Evolutionary conservation across 2,888 invertebrate genomes (phyloP).

Genomic region (Cecidostiba fungosa): DNA sequence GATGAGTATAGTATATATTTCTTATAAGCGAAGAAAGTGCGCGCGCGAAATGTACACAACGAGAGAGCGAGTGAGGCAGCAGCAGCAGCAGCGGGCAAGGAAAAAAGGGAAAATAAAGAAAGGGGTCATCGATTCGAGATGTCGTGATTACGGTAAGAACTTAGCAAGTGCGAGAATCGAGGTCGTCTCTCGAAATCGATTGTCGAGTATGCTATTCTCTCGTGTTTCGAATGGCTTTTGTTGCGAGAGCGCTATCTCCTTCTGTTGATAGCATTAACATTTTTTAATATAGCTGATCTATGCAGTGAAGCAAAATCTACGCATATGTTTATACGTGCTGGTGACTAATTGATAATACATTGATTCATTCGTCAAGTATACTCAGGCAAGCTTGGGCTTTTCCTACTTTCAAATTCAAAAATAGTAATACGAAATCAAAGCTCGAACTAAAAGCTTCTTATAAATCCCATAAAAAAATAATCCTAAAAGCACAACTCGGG

Average conservation of each 20-base stretch:
- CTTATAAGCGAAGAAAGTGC: background rate
- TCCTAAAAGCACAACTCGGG: background rate
- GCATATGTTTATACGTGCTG: no score
- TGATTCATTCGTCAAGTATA: no score
- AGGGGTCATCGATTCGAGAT: conserved; percentile 69
- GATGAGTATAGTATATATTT: background rate
- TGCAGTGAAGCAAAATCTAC: no score
- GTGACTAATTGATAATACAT: background rate
- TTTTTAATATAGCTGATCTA: no score
- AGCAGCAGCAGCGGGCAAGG: conserved; percentile 18
- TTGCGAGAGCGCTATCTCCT: background rate
- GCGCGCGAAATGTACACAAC: background rate
- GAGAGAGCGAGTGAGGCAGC: background rate
- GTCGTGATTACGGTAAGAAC: conserved; percentile 66
- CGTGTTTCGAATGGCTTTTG: conserved; percentile 22
- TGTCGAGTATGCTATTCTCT: conserved; percentile 49
- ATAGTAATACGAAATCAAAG: background rate
- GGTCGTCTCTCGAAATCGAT: conserved; percentile 63
- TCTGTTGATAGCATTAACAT: conserved; percentile 30
- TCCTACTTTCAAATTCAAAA: no score
- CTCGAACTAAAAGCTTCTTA: background rate
- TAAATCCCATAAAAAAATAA: background rate
- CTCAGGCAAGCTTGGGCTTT: no score
- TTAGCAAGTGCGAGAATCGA: conserved; percentile 60
- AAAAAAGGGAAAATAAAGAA: conserved; percentile 58